A percentile compares a stretch with the other conserved stretches of the same genome.
Conservation (phyloP, 1,140 invertebrate genomes). For the Polypedilum vanderplanki region DNA sequence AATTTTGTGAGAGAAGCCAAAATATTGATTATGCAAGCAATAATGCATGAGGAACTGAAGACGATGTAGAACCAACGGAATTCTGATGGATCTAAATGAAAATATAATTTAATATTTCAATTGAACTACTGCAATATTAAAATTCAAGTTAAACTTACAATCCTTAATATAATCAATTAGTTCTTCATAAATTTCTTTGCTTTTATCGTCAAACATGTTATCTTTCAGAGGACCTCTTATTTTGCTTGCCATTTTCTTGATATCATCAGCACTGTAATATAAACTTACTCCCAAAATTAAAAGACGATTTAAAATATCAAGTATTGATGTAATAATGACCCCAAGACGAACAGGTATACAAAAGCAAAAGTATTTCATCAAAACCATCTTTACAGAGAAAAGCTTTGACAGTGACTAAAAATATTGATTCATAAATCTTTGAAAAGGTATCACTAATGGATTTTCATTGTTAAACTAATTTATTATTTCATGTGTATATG, state of each 20-base stretch:
- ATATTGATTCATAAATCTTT: too few species aligned
- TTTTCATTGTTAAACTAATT: too few species aligned
- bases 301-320: background rate
- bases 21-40: background rate
- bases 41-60: background rate
- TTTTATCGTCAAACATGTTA: background rate
- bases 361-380: slow-evolving; percentile 3
- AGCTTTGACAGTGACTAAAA: too few species aligned
- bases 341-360: background rate
- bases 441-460: too few species aligned
- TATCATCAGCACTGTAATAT: background rate
- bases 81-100: background rate
- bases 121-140: too few species aligned
- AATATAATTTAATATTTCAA: background rate
- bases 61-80: background rate
- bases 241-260: background rate
- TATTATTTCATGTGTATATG: too few species aligned
- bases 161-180: background rate
- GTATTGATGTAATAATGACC: background rate
- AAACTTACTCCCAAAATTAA: background rate
- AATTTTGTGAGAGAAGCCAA: background rate
- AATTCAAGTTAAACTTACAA: background rate
- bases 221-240: background rate
- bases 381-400: background rate
- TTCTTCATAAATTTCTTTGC: background rate